A percentile compares a stretch with the other conserved stretches of the same genome.
phyloP scores from a whole-genome alignment of 2,797 vertebrate genomes.

The Pelobates cultripes region DNA sequence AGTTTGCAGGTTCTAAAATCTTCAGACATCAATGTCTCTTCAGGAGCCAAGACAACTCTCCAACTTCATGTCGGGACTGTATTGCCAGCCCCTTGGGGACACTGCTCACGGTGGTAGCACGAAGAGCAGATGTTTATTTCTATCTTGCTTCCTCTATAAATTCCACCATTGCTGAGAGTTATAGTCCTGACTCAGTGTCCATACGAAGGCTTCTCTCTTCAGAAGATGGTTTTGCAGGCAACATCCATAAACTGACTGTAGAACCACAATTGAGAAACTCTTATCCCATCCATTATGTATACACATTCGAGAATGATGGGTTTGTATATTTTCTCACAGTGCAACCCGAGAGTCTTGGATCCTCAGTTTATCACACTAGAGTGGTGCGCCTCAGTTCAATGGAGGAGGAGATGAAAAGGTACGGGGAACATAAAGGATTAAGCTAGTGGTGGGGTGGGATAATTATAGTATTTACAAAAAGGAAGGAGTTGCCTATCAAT shows the following conservation, averaged over 20 bases:
- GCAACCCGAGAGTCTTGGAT: conserved; percentile 75
- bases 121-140: conserved; percentile 79
- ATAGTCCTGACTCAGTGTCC: conserved; percentile 85
- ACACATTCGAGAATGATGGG: conserved; percentile 80
- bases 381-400: conserved; percentile 80
- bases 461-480: too few relatives aligned
- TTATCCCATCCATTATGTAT: conserved; percentile 85
- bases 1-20: conserved; percentile 69
- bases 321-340: conserved; percentile 91
- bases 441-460: not conserved
- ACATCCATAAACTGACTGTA: conserved; percentile 82
- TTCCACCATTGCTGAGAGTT: conserved; percentile 75
- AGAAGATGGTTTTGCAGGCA: conserved; percentile 80
- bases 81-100: conserved; percentile 89
- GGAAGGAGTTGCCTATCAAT: too few relatives aligned
- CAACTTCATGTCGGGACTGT: conserved; percentile 84
- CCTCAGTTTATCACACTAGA: conserved; percentile 78
- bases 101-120: conserved; percentile 81
- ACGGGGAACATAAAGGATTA: not conserved
- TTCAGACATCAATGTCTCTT: conserved; percentile 80
- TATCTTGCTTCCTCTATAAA: conserved; percentile 87
- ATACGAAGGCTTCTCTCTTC: conserved; percentile 84
- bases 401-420: conserved; percentile 66
- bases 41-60: conserved; percentile 71
- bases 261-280: conserved; percentile 73